Percentiles rank a stretch among this genome's conserved stretches.
phyloP scores from a whole-genome alignment of 2,888 invertebrate species.

The Melinaea marsaeus region DNA sequence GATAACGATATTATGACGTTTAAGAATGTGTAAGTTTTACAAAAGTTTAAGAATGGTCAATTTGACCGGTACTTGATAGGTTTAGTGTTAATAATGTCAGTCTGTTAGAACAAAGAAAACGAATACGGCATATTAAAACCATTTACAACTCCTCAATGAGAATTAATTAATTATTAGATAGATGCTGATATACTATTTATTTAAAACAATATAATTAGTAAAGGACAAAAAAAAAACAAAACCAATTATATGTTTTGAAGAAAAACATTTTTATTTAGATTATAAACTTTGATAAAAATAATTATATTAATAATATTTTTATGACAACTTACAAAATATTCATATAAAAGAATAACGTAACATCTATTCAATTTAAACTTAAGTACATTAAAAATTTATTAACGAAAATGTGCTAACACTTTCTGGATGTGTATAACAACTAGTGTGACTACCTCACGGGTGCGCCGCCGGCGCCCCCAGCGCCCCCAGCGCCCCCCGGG shows the following conservation, averaged over 20 bases:
- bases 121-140: no score
- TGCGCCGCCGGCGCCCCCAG: conserved; percentile 34
- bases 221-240: conserved; percentile 36
- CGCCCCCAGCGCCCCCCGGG: conserved; percentile 23
- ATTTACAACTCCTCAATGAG: neutral
- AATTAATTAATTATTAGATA: neutral
- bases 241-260: conserved; percentile 67
- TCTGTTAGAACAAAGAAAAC: no score
- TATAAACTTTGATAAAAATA: conserved; percentile 80
- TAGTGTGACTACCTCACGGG: conserved; percentile 68
- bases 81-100: no score
- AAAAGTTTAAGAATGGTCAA: no score
- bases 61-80: no score
- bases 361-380: conserved; percentile 75
- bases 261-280: conserved; percentile 79
- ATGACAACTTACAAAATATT: conserved; percentile 77
- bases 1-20: no score
- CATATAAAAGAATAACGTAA: conserved; percentile 78
- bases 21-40: no score
- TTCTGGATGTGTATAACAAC: conserved; percentile 70
- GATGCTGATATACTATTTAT: neutral
- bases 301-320: conserved; percentile 79
- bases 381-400: conserved; percentile 67
- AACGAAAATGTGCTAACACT: conserved; percentile 75
- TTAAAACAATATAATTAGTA: neutral